These are phyloP conservation scores for Patella caerulea DNA, from an alignment of 2,888 invertebrate genomes.

Conservation along the genomic window DNA sequence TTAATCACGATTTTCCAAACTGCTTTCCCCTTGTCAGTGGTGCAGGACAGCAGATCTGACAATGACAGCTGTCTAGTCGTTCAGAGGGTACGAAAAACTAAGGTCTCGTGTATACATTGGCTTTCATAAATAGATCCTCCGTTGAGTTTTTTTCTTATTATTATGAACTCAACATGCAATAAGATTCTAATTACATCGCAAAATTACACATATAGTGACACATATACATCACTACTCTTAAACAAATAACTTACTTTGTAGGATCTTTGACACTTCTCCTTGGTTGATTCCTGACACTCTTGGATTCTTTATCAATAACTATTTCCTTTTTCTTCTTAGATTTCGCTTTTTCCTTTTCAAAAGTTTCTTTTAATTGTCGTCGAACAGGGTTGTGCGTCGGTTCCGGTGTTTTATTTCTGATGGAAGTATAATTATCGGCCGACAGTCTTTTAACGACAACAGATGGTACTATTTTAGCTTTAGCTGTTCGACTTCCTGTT, in stretches of 20 bases:
- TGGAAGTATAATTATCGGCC: conserved; percentile 41
- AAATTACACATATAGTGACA: too few relatives aligned
- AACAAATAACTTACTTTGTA: neutral
- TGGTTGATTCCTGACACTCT: neutral
- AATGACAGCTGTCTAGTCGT: too few relatives aligned
- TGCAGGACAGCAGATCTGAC: too few relatives aligned
- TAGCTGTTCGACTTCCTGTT: conserved; percentile 22
- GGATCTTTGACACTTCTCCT: neutral
- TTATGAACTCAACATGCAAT: too few relatives aligned
- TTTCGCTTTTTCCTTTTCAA: conserved; percentile 25
- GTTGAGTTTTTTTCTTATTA: too few relatives aligned
- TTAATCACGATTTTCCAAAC: too few relatives aligned
- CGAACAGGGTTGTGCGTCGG: conserved; percentile 36
- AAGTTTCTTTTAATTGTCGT: conserved; percentile 37
- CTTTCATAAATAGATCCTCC: too few relatives aligned
- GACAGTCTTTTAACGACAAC: conserved; percentile 41
- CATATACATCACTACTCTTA: too few relatives aligned
- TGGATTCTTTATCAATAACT: neutral
- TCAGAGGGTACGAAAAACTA: too few relatives aligned
- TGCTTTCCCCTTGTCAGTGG: too few relatives aligned
- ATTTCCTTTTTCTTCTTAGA: neutral
- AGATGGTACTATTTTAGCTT: conserved; percentile 38
- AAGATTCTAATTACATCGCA: too few relatives aligned
- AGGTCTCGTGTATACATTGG: too few relatives aligned
- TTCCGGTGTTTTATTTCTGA: conserved; percentile 49